A percentile compares a stretch with the other conserved stretches of the same genome.
These are phyloP conservation scores for Maniola jurtina DNA, from an alignment of 1,140 invertebrate genomes.

Conservation along the genomic window DNA sequence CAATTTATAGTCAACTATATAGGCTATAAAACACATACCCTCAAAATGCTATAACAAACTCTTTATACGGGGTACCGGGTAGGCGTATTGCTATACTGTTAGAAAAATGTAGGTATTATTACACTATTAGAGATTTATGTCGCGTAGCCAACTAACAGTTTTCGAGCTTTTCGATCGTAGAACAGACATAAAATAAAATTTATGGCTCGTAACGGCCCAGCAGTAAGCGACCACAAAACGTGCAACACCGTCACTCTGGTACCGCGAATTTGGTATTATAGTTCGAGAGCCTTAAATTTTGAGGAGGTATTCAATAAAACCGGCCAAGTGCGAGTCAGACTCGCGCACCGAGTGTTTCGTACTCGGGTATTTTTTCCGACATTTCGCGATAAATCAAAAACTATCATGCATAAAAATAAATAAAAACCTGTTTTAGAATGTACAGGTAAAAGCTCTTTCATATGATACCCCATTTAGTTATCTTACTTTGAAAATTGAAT, in stretches of 20 bases:
- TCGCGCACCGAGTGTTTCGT: no score
- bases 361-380: no score
- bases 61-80: not conserved
- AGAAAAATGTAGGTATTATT: conserved; percentile 21
- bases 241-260: conserved; percentile 48
- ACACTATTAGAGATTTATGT: conserved; percentile 30
- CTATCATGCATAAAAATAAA: no score
- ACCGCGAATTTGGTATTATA: conserved; percentile 39
- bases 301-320: no score
- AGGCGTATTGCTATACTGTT: conserved; percentile 7
- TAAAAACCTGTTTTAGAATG: no score
- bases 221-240: conserved; percentile 53
- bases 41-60: not conserved
- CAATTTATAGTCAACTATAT: no score
- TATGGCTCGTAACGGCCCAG: conserved; percentile 59
- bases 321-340: no score
- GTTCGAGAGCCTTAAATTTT: no score
- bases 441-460: no score
- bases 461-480: no score
- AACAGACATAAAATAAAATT: conserved; percentile 63
- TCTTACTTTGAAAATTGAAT: no score
- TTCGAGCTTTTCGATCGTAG: conserved; percentile 49
- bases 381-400: no score
- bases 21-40: not conserved
- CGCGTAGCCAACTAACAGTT: conserved; percentile 40